These are phyloP conservation scores for Alauda arvensis DNA, from an alignment of 2,797 vertebrate genomes.

Conservation along the genomic window DNA sequence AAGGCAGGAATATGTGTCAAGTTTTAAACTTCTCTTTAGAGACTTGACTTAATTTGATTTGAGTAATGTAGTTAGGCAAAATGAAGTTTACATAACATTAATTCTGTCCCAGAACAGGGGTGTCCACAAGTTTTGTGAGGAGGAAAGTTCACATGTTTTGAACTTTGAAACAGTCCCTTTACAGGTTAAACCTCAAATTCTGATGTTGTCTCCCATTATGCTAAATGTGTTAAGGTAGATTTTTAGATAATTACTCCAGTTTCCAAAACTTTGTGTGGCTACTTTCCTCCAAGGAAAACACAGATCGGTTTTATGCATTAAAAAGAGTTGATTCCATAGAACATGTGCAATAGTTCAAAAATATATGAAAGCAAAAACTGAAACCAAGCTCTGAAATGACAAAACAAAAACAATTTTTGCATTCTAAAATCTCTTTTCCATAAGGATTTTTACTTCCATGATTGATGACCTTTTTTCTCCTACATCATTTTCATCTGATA, in stretches of 20 bases:
- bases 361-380: background rate
- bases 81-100: background rate
- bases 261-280: background rate
- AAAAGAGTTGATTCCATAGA: background rate
- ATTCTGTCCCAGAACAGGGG: background rate
- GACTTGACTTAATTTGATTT: conserved; percentile 21
- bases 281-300: background rate
- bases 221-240: background rate
- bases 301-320: background rate
- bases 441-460: background rate
- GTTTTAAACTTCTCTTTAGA: conserved; percentile 10
- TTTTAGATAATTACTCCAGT: background rate
- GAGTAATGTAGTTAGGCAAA: background rate
- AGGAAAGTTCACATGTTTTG: background rate
- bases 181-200: background rate
- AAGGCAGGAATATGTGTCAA: conserved; percentile 11
- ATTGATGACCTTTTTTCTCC: background rate
- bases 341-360: background rate
- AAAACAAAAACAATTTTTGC: background rate
- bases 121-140: background rate
- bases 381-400: background rate
- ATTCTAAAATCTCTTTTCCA: background rate
- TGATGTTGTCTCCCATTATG: background rate
- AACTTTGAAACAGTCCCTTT: background rate
- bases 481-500: background rate